These are phyloP conservation scores for Ciconia boyciana DNA, from an alignment of 2,113 vertebrate genomes.

Conservation along the genomic window DNA sequence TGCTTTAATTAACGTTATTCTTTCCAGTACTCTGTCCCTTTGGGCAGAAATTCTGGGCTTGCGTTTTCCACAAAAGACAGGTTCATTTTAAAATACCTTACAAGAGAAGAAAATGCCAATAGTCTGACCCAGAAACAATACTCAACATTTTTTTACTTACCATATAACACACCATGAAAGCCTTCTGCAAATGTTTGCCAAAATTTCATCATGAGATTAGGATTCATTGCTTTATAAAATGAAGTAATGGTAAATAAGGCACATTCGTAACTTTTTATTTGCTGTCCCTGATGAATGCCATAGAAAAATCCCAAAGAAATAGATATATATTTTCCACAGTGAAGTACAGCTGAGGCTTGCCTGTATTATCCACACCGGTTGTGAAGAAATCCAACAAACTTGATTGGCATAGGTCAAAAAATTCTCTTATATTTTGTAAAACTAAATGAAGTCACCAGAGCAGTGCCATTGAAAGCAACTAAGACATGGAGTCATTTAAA, in stretches of 20 bases:
- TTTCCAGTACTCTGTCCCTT: background rate
- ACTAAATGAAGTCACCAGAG: slow-evolving; percentile 59
- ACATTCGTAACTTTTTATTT: slow-evolving; percentile 5
- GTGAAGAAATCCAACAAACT: slow-evolving; percentile 8
- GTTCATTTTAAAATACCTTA: background rate
- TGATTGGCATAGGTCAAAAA: slow-evolving; percentile 2
- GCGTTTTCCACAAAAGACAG: background rate
- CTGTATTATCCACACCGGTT: background rate
- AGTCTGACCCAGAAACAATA: background rate
- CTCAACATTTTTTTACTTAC: background rate
- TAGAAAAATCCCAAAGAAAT: background rate
- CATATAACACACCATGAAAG: background rate
- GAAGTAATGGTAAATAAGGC: background rate
- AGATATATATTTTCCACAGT: background rate
- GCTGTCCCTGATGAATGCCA: background rate
- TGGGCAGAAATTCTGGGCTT: background rate
- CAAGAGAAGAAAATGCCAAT: background rate
- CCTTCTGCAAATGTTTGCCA: background rate
- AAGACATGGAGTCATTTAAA: slow-evolving; percentile 57
- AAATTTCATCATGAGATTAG: slow-evolving; percentile 1
- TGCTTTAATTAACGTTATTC: slow-evolving; percentile 21
- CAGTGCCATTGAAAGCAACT: slow-evolving; percentile 49
- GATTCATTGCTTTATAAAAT: slow-evolving; percentile 29
- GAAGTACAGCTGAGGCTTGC: background rate
- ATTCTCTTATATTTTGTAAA: slow-evolving; percentile 28